These are phyloP conservation scores for Scolopax bukidnonensis DNA, from an alignment of 2,797 vertebrate genomes.

Conservation along the genomic window DNA sequence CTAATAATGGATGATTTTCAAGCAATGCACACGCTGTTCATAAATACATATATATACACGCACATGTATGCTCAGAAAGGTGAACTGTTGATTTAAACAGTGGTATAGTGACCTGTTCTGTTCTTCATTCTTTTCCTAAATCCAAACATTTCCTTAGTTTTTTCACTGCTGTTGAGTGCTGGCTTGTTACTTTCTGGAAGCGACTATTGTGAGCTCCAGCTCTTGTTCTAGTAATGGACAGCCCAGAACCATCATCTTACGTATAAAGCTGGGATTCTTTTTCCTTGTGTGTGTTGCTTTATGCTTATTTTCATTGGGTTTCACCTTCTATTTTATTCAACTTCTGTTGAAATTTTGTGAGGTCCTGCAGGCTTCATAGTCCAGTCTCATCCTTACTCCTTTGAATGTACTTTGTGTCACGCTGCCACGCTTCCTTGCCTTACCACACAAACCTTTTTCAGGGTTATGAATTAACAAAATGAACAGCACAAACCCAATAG, in stretches of 20 bases:
- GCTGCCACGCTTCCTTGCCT: neutral
- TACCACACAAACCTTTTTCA: neutral
- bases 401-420: neutral
- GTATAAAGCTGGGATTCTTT: neutral
- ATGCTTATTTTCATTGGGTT: neutral
- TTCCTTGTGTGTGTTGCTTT: neutral
- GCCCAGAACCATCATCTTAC: neutral
- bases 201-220: neutral
- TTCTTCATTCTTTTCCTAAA: neutral
- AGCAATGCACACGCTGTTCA: neutral
- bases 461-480: neutral
- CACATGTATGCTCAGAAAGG: neutral
- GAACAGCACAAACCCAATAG: neutral
- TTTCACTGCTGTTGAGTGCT: neutral
- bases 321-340: neutral
- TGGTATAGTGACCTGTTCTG: neutral
- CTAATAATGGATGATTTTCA: neutral
- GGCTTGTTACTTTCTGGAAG: neutral
- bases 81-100: neutral
- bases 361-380: neutral
- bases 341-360: neutral
- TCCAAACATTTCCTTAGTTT: neutral
- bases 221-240: neutral
- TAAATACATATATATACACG: neutral
- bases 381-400: neutral